Percentiles rank a stretch among this genome's conserved stretches.
phyloP scores from a whole-genome alignment of 1,140 invertebrate genomes.

The Scaptodrosophila lebanonensis region DNA sequence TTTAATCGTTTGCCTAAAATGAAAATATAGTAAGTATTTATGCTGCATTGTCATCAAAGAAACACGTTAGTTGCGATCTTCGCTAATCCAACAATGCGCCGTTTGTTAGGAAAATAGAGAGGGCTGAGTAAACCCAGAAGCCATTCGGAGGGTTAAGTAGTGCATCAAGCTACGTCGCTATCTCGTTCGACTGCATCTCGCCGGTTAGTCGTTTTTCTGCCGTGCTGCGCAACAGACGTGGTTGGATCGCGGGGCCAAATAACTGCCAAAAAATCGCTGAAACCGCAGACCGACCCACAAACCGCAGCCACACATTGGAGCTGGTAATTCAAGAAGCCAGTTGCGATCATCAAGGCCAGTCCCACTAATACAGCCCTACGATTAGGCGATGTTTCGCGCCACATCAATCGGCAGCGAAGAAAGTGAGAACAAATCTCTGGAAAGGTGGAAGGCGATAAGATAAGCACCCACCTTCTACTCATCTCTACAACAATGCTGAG shows the following conservation, averaged over 20 bases:
- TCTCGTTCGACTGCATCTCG: no score
- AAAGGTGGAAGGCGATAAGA: slow-evolving; percentile 20
- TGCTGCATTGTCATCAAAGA: no score
- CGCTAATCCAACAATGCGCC: no score
- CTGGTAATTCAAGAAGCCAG: slow-evolving; percentile 41
- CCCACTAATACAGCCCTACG: neutral
- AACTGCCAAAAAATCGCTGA: slow-evolving; percentile 1
- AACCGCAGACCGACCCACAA: slow-evolving; percentile 45
- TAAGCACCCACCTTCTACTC: slow-evolving; percentile 1
- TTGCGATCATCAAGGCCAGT: no score
- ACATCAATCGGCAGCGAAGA: slow-evolving; percentile 73
- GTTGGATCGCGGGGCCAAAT: slow-evolving; percentile 19
- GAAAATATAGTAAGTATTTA: no score
- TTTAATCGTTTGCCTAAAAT: no score
- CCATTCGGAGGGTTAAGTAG: no score
- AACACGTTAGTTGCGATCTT: no score
- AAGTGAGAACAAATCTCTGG: slow-evolving; percentile 48
- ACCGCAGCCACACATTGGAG: slow-evolving; percentile 39
- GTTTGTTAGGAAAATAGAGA: no score
- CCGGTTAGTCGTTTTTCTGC: slow-evolving; percentile 37
- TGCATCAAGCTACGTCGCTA: no score
- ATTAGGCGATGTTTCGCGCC: slow-evolving; percentile 64
- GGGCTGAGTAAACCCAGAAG: no score
- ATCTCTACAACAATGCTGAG: no score
- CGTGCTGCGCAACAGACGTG: slow-evolving; percentile 34